Evolutionary conservation across 2,797 vertebrate genomes (phyloP).

Genomic region (Astyanax mexicanus): DNA sequence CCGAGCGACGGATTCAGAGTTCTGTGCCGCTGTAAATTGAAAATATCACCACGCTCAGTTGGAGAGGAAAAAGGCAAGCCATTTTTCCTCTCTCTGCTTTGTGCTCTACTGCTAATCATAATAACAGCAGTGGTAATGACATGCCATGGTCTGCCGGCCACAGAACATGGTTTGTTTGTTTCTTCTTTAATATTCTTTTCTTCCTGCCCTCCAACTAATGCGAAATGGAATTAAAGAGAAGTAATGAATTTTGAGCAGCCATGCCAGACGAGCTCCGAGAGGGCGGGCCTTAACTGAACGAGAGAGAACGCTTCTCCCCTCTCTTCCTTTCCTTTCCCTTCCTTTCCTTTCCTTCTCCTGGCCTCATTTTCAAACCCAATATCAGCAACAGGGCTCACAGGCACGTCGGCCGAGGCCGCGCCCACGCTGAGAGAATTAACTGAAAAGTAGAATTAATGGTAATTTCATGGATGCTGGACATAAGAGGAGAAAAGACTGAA

Average conservation of each 20-base stretch:
- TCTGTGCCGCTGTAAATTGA: slow-evolving; percentile 23
- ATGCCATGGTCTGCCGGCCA: slow-evolving; percentile 32
- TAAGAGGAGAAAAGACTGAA: background rate
- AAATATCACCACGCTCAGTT: slow-evolving; percentile 55
- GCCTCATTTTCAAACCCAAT: slow-evolving; percentile 1
- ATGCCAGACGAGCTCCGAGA: slow-evolving; percentile 15
- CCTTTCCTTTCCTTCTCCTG: background rate
- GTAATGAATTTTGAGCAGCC: slow-evolving; percentile 40
- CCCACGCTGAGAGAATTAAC: slow-evolving; percentile 67
- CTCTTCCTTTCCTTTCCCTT: background rate
- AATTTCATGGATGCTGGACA: slow-evolving; percentile 54
- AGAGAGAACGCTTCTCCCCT: background rate
- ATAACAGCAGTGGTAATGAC: slow-evolving; percentile 11
- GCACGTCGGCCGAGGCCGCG: slow-evolving; percentile 39
- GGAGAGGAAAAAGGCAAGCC: slow-evolving; percentile 16
- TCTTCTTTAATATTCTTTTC: slow-evolving; percentile 39
- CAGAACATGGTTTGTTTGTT: slow-evolving; percentile 32
- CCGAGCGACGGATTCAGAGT: slow-evolving; percentile 36
- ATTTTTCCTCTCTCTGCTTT: slow-evolving; percentile 25
- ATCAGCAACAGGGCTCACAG: slow-evolving; percentile 12
- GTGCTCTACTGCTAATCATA: slow-evolving; percentile 4
- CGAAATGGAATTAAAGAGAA: slow-evolving; percentile 46
- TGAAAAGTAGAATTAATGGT: slow-evolving; percentile 67
- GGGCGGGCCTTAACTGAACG: background rate
- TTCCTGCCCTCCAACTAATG: slow-evolving; percentile 31